Conservation (phyloP, 2,888 invertebrate species). For the Bhutanitis thaidina region DNA sequence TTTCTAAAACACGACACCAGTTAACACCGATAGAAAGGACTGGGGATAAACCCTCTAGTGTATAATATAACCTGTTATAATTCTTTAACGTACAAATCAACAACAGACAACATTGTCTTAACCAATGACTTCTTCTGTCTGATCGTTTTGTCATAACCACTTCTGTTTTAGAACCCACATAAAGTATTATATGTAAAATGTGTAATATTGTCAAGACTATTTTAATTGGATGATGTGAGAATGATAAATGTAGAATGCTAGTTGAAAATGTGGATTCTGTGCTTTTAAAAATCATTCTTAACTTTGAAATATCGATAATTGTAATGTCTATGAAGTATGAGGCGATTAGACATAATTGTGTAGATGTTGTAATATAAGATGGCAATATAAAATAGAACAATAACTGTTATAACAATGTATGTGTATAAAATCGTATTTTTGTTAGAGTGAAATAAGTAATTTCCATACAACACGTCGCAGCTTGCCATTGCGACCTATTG, state of each 20-base stretch:
- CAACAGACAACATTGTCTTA: neutral
- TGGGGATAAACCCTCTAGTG: neutral
- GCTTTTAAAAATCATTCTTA: too few species aligned
- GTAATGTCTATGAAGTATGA: neutral
- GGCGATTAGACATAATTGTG: neutral
- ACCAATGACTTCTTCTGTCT: too few species aligned
- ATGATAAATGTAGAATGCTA: too few species aligned
- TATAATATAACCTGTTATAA: neutral
- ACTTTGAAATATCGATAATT: neutral
- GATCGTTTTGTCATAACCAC: too few species aligned
- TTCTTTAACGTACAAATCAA: constrained; percentile 3
- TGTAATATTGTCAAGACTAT: too few species aligned
- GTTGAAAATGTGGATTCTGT: too few species aligned
- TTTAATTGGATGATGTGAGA: too few species aligned
- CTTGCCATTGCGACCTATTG: neutral
- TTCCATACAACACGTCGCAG: neutral
- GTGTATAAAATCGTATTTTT: neutral
- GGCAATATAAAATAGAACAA: neutral
- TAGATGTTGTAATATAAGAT: neutral
- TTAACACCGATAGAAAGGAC: neutral
- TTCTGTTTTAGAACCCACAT: too few species aligned
- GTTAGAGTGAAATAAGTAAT: neutral
- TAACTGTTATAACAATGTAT: neutral
- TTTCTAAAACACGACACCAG: constrained; percentile 56
- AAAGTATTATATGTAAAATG: too few species aligned